These are phyloP conservation scores for Drosophila suboccidentalis DNA, from an alignment of 2,888 invertebrate species.

Conservation along the genomic window DNA sequence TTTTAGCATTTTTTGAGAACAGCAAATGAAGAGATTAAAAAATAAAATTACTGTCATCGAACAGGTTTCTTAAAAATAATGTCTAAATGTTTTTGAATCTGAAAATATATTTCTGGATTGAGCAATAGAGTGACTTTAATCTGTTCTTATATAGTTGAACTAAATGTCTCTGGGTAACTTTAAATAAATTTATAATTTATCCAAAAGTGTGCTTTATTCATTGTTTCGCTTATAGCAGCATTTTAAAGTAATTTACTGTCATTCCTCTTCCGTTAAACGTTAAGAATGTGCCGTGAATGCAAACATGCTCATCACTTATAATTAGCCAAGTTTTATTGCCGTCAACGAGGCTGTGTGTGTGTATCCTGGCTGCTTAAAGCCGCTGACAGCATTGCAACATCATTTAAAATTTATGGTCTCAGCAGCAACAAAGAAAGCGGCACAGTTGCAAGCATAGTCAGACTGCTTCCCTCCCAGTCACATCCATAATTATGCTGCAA, in stretches of 20 bases:
- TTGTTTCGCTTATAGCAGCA: not conserved
- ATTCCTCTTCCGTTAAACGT: not conserved
- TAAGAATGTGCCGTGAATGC: slow-evolving; percentile 17
- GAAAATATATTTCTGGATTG: too few species aligned
- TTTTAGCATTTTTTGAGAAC: too few species aligned
- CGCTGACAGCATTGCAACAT: slow-evolving; percentile 64
- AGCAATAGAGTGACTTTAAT: too few species aligned
- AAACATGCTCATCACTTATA: slow-evolving; percentile 43
- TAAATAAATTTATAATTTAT: too few species aligned
- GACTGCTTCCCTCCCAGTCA: not conserved
- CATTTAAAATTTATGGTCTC: slow-evolving; percentile 68
- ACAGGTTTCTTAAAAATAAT: too few species aligned
- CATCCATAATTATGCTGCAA: slow-evolving; percentile 49
- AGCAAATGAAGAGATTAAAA: too few species aligned
- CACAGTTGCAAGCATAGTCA: slow-evolving; percentile 10
- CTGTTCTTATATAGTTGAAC: too few species aligned
- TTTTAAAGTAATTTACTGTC: slow-evolving; percentile 2
- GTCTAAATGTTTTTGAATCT: too few species aligned
- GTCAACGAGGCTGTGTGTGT: slow-evolving; percentile 10
- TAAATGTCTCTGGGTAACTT: too few species aligned
- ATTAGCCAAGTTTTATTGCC: slow-evolving; percentile 55
- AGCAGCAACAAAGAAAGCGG: slow-evolving; percentile 14
- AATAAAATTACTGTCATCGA: too few species aligned
- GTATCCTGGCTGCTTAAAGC: slow-evolving; percentile 14
- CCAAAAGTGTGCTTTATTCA: not conserved